Percentiles rank a stretch among this genome's conserved stretches.
Evolutionary conservation across 2,113 vertebrate genomes (phyloP).

Genomic region (Macheiramphus alcinus): DNA sequence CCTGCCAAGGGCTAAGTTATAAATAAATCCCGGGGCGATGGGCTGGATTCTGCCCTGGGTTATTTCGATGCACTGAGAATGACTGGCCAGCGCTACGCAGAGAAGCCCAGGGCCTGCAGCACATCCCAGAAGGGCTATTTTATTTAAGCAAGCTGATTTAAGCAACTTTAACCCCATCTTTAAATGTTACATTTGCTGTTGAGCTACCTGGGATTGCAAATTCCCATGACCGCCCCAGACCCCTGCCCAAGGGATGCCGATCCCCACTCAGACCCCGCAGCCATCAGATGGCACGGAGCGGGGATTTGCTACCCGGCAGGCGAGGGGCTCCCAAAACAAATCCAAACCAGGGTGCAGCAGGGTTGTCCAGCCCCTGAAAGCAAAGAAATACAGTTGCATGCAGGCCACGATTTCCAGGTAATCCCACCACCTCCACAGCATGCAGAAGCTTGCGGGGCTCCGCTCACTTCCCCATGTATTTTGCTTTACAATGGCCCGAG

Average conservation of each 20-base stretch:
- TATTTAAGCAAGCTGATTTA: background rate
- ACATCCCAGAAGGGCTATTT: background rate
- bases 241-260: background rate
- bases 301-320: background rate
- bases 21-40: background rate
- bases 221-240: fast-evolving
- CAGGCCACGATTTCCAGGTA: background rate
- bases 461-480: background rate
- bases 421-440: background rate
- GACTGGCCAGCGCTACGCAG: fast-evolving
- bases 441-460: background rate
- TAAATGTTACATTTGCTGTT: background rate
- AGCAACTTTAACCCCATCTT: background rate
- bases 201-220: background rate
- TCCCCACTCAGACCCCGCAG: background rate
- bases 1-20: background rate
- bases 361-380: background rate
- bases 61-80: fast-evolving
- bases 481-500: background rate
- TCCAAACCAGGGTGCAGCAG: background rate
- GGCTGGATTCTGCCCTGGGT: background rate
- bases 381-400: background rate
- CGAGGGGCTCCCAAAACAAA: fast-evolving
- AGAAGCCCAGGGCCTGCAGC: background rate
- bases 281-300: fast-evolving